Percentiles rank a stretch among this genome's conserved stretches.
phyloP scores from a whole-genome alignment of 2,888 invertebrate species.

The Philhelius pedissequus region DNA sequence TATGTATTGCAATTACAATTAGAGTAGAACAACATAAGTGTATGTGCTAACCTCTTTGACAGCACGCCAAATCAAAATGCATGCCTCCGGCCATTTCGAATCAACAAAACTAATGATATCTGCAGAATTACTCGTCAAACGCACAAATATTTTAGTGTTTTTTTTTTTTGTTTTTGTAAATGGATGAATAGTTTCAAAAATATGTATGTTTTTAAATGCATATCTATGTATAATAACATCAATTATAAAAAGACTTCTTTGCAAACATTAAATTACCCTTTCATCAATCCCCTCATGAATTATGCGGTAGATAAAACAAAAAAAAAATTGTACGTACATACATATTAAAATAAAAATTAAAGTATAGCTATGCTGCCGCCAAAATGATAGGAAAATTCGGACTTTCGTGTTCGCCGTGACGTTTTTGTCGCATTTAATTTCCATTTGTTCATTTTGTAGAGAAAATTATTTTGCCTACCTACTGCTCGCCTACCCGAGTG shows the following conservation, averaged over 20 bases:
- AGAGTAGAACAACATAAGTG: conserved; percentile 11
- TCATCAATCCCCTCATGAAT: not conserved
- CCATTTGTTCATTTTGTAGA: conserved; percentile 36
- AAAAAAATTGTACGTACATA: not conserved
- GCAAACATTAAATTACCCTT: conserved; percentile 17
- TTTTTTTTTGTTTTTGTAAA: too few species aligned
- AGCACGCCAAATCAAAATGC: conserved; percentile 8
- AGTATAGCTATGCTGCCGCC: not conserved
- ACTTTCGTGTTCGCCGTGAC: conserved; percentile 9
- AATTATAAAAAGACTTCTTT: not conserved
- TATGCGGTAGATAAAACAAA: not conserved
- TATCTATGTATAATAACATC: not conserved
- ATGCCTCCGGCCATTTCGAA: not conserved
- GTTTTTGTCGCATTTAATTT: conserved; percentile 44
- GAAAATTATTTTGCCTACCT: conserved; percentile 38
- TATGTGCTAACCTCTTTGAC: not conserved
- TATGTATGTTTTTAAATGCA: too few species aligned
- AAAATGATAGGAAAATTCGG: conserved; percentile 15
- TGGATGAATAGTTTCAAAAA: not conserved
- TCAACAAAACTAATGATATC: conserved; percentile 37
- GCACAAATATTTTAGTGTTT: not conserved
- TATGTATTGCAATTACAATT: too few species aligned
- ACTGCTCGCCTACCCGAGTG: conserved; percentile 52
- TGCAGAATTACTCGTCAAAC: conserved; percentile 7
- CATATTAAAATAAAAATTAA: conserved; percentile 2